Evolutionary conservation across 2,113 vertebrate species (phyloP).

Genomic region (Pseudorasbora parva): DNA sequence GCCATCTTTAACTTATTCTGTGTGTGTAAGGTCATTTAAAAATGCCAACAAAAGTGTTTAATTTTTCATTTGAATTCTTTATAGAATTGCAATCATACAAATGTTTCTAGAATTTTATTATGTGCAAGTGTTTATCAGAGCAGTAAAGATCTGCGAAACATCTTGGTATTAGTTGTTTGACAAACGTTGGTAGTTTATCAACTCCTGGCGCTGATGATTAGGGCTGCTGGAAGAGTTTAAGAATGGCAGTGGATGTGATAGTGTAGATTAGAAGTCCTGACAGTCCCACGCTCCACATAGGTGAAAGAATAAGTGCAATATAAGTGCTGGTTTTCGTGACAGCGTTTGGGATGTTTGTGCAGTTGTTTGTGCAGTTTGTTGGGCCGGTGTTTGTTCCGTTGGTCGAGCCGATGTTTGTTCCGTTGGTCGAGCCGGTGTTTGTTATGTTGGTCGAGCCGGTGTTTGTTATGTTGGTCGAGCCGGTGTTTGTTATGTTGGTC

Average conservation of each 20-base stretch:
- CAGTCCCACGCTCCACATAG: not conserved
- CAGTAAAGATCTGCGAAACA: not conserved
- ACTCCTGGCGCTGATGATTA: not conserved
- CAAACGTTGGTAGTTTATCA: too few species aligned
- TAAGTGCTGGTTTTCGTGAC: not conserved
- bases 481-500: not conserved
- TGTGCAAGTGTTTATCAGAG: not conserved
- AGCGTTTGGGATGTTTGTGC: not conserved
- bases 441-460: accelerated
- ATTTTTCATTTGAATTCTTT: not conserved
- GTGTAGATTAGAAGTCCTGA: not conserved
- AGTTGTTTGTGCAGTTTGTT: not conserved
- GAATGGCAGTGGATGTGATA: not conserved
- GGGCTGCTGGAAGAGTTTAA: not conserved
- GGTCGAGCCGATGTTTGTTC: accelerated
- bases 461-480: not conserved
- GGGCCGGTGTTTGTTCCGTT: not conserved
- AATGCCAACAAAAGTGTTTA: not conserved
- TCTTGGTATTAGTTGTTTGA: too few species aligned
- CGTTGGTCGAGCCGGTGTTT: not conserved
- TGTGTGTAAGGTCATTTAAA: not conserved
- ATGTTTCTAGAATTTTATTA: not conserved
- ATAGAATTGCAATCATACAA: not conserved
- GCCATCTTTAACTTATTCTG: not conserved
- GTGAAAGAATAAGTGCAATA: not conserved